Percentiles rank a stretch among this genome's conserved stretches.
phyloP scores from a whole-genome alignment of 2,113 vertebrate species.

The Gulo gulo region DNA sequence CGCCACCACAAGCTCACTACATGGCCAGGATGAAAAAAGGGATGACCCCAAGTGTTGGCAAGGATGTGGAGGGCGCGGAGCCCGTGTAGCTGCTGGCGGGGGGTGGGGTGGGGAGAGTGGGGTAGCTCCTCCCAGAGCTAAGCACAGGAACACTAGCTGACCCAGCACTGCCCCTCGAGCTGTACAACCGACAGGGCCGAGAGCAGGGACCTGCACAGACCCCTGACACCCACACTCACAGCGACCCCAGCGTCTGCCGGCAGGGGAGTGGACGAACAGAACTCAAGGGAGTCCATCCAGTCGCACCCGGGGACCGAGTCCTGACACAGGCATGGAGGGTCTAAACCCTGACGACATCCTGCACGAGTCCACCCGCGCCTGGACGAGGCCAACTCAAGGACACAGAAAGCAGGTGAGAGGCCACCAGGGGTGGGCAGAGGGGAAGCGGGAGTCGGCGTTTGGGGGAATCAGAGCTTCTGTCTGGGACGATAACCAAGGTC shows the following conservation, averaged over 20 bases:
- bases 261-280: accelerated
- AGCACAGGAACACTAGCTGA: accelerated
- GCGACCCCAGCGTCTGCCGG: background rate
- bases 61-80: accelerated
- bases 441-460: accelerated
- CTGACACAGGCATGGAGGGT: accelerated
- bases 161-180: background rate
- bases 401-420: background rate
- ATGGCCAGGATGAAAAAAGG: accelerated
- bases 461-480: background rate
- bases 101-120: accelerated
- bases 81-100: accelerated
- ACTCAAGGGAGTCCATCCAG: accelerated
- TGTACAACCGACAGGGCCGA: accelerated
- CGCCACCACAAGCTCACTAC: background rate
- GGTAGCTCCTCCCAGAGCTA: accelerated
- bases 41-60: accelerated
- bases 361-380: accelerated
- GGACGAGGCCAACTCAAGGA: accelerated
- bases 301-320: accelerated
- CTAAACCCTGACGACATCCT: accelerated
- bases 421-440: accelerated
- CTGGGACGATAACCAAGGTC: background rate
- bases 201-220: background rate
- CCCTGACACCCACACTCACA: accelerated